Percentiles rank a stretch among this genome's conserved stretches.
These are phyloP conservation scores for Bos indicus DNA, from an alignment of 2,113 vertebrate species.

Conservation along the genomic window DNA sequence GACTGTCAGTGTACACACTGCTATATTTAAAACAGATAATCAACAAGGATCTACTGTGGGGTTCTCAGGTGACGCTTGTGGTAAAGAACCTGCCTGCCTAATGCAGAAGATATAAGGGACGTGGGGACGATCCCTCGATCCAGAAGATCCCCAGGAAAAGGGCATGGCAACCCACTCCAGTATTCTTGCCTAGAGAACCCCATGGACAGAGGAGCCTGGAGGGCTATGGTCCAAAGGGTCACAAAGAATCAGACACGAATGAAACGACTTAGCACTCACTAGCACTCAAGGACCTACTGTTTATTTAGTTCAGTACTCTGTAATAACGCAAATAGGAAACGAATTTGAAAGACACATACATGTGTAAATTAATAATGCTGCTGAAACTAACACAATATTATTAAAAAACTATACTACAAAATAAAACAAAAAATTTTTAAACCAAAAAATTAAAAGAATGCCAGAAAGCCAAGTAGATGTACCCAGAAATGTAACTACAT, in stretches of 20 bases:
- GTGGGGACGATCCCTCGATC: neutral
- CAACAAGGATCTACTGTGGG: neutral
- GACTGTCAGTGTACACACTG: neutral
- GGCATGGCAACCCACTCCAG: neutral
- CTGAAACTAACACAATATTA: neutral
- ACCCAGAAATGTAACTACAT: neutral
- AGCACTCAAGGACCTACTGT: neutral
- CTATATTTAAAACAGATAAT: neutral
- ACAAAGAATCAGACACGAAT: neutral
- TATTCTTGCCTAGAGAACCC: neutral
- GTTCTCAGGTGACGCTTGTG: rapidly evolving
- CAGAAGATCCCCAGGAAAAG: neutral
- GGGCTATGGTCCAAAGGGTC: neutral
- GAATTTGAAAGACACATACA: neutral
- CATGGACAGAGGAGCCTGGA: neutral
- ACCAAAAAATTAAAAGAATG: neutral
- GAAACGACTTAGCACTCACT: neutral
- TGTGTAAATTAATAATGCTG: neutral
- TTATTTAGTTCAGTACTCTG: neutral
- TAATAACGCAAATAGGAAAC: neutral
- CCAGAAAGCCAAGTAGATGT: neutral
- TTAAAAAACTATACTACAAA: neutral
- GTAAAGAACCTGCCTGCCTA: neutral
- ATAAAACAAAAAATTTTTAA: neutral
- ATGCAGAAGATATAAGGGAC: neutral